Evolutionary conservation across 2,888 invertebrate genomes (phyloP).

Genomic region (Acanthacorydalis orientalis): DNA sequence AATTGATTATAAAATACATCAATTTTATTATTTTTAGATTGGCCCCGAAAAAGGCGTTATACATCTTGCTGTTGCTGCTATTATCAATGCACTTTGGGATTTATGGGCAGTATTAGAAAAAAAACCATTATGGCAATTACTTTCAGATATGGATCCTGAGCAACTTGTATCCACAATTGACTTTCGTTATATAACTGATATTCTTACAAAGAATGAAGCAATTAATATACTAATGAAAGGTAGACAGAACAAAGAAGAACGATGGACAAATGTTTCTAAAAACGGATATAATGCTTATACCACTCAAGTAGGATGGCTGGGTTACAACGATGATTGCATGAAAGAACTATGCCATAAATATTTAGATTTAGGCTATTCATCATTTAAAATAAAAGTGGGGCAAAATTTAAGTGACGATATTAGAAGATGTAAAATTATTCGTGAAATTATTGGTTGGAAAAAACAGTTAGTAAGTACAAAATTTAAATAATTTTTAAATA

Average conservation of each 20-base stretch:
- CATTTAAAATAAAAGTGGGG: conserved; percentile 88
- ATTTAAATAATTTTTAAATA: background rate
- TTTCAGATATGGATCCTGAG: conserved; percentile 72
- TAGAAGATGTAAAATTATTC: conserved; percentile 50
- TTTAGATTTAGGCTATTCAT: conserved; percentile 54
- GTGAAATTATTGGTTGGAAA: conserved; percentile 59
- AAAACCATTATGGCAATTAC: conserved; percentile 75
- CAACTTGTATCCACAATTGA: conserved; percentile 72
- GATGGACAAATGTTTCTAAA: conserved; percentile 42
- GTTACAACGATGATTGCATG: conserved; percentile 65
- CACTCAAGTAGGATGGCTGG: conserved; percentile 80
- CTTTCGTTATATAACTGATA: conserved; percentile 71
- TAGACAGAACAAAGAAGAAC: conserved; percentile 35
- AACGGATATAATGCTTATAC: conserved; percentile 78
- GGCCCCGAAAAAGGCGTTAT: conserved; percentile 85
- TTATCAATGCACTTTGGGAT: conserved; percentile 86
- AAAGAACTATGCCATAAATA: conserved; percentile 52
- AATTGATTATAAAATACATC: background rate
- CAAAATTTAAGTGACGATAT: conserved; percentile 58
- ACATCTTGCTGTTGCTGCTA: conserved; percentile 74
- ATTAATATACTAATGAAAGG: conserved; percentile 46
- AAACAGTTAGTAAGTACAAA: conserved; percentile 43
- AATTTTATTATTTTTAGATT: conserved; percentile 33
- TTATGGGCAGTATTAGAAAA: conserved; percentile 70
- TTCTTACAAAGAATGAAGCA: conserved; percentile 69